Evolutionary conservation across 1,140 invertebrate genomes (phyloP).

Genomic region (Atta texana): DNA sequence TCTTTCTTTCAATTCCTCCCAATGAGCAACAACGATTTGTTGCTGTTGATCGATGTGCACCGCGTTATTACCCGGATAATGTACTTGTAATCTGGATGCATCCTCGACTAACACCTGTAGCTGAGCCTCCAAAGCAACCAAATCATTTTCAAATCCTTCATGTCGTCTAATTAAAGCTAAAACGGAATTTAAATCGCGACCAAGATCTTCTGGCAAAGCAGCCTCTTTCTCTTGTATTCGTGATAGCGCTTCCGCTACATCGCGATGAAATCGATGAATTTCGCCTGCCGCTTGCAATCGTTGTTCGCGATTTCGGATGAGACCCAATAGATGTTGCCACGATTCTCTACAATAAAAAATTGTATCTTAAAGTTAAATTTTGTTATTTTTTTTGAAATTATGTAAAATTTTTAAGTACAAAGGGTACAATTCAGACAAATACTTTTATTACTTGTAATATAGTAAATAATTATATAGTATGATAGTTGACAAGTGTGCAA

Average conservation of each 20-base stretch:
- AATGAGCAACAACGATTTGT: conserved; percentile 93
- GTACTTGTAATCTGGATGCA: conserved; percentile 93
- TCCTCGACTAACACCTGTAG: conserved; percentile 97
- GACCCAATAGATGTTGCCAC: conserved; percentile 95
- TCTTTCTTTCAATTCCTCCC: conserved; percentile 94
- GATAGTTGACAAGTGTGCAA: neutral
- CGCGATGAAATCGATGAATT: conserved; percentile 98
- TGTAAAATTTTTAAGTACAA: neutral
- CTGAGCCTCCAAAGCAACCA: conserved; percentile 97
- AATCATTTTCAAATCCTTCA: conserved; percentile 97
- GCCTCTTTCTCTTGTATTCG: conserved; percentile 96
- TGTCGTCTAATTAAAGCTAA: conserved; percentile 94
- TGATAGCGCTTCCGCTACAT: conserved; percentile 96
- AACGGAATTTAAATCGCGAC: conserved; percentile 95
- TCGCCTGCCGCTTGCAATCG: conserved; percentile 96
- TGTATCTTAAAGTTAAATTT: neutral
- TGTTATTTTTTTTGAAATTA: neutral
- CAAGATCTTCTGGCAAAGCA: conserved; percentile 93
- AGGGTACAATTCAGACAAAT: neutral
- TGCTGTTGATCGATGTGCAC: conserved; percentile 94
- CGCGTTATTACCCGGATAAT: conserved; percentile 97
- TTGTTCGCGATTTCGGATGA: conserved; percentile 94
- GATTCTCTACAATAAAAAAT: conserved; percentile 88
- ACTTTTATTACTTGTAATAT: neutral
- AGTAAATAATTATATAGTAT: conserved; percentile 8